These are phyloP conservation scores for Heliconius cydno DNA, from an alignment of 2,888 invertebrate genomes.

Conservation along the genomic window DNA sequence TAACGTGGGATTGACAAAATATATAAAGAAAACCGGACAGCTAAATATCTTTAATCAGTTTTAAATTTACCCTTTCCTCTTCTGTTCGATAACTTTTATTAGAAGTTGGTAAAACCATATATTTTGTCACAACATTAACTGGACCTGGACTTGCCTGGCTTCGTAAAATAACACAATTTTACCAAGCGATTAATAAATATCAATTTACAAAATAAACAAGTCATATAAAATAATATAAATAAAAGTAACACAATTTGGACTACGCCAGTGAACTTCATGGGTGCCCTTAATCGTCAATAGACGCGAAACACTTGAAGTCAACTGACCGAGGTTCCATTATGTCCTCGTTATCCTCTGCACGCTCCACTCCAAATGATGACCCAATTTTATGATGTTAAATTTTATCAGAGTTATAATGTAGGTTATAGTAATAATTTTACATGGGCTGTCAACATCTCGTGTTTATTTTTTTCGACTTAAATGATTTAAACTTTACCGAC, in stretches of 20 bases:
- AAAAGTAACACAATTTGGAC: constrained; percentile 9
- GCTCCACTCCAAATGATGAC: constrained; percentile 21
- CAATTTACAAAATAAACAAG: neutral
- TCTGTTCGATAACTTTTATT: too few relatives aligned
- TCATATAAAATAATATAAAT: constrained; percentile 1
- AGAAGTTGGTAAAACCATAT: neutral
- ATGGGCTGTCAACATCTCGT: neutral
- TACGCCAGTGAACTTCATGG: constrained; percentile 19
- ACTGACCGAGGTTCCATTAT: constrained; percentile 26
- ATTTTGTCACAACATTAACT: neutral
- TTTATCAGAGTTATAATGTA: constrained; percentile 1
- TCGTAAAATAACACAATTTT: too few relatives aligned
- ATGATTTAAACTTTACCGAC: neutral
- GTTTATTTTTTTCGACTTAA: neutral
- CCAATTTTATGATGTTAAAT: constrained; percentile 25
- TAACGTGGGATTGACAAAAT: too few relatives aligned
- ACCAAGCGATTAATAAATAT: neutral
- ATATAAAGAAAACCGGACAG: too few relatives aligned
- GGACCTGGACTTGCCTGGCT: too few relatives aligned
- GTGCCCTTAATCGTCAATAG: constrained; percentile 23
- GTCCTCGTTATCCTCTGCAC: constrained; percentile 26
- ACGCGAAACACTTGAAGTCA: constrained; percentile 25
- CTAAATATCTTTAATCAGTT: too few relatives aligned
- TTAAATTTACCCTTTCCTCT: too few relatives aligned
- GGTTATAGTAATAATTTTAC: neutral